phyloP scores from a whole-genome alignment of 2,797 vertebrate species.

The Manis crassicaudata region DNA sequence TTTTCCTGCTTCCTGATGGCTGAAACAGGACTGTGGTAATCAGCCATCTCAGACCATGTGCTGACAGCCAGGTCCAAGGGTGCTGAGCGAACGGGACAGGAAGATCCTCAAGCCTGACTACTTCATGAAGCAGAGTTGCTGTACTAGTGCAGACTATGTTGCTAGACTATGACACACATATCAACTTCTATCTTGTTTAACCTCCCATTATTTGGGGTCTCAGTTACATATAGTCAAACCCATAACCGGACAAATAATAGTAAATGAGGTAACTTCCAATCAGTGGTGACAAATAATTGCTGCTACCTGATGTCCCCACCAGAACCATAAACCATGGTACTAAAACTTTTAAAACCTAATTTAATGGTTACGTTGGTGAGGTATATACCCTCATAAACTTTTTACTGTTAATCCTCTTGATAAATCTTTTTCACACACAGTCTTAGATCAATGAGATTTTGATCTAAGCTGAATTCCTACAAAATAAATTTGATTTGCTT shows the following conservation, averaged over 20 bases:
- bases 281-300: not conserved
- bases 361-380: not conserved
- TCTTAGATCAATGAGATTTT: slow-evolving; percentile 21
- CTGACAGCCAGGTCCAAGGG: not conserved
- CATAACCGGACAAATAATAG: not conserved
- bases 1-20: not conserved
- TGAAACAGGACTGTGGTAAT: not conserved
- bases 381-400: not conserved
- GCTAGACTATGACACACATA: not conserved
- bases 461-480: not conserved
- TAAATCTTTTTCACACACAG: not conserved
- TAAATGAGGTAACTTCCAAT: slow-evolving; percentile 40
- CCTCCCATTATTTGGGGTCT: not conserved
- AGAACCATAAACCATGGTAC: not conserved
- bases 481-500: slow-evolving; percentile 44
- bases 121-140: not conserved
- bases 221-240: not conserved
- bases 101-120: not conserved
- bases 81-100: not conserved
- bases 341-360: slow-evolving; percentile 30
- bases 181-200: not conserved
- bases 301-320: not conserved
- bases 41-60: not conserved
- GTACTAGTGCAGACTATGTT: not conserved
- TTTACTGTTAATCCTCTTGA: not conserved